A percentile compares a stretch with the other conserved stretches of the same genome.
Evolutionary conservation across 2,113 vertebrate genomes (phyloP).

Genomic region (Vulpes ferrilata): DNA sequence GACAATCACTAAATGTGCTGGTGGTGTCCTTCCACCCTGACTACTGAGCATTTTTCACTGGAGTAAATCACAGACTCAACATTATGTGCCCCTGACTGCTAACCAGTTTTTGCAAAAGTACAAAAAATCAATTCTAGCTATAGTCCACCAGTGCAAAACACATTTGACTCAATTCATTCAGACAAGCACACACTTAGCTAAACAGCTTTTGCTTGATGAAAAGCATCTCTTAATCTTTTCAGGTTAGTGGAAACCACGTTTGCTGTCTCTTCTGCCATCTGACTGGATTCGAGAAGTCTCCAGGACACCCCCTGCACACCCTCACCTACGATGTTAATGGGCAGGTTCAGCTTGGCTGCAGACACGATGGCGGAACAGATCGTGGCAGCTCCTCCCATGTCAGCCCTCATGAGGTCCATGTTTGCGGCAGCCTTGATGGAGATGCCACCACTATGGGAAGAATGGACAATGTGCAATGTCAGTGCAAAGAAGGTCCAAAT

Average conservation of each 20-base stretch:
- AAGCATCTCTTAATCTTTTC: background rate
- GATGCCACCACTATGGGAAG: constrained; percentile 94
- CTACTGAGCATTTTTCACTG: background rate
- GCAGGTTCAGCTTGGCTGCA: constrained; percentile 93
- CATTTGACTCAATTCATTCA: background rate
- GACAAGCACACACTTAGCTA: background rate
- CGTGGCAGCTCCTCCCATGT: constrained; percentile 98
- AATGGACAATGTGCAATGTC: background rate
- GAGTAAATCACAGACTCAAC: background rate
- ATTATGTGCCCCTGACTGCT: background rate
- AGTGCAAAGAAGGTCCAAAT: background rate
- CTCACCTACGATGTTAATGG: constrained; percentile 95
- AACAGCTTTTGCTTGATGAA: background rate
- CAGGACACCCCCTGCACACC: accelerated
- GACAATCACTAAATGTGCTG: background rate
- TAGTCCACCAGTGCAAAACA: background rate
- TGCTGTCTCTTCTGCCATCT: accelerated
- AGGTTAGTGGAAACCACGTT: background rate
- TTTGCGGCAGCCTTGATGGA: constrained; percentile 95
- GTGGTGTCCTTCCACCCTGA: background rate
- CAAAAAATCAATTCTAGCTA: constrained; percentile 28
- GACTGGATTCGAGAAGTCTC: background rate
- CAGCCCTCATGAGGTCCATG: constrained; percentile 98
- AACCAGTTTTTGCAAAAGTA: constrained; percentile 23
- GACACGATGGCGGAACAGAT: constrained; percentile 95